Conservation (phyloP, 1,140 invertebrate genomes). For the Chionoecetes opilio region DNA sequence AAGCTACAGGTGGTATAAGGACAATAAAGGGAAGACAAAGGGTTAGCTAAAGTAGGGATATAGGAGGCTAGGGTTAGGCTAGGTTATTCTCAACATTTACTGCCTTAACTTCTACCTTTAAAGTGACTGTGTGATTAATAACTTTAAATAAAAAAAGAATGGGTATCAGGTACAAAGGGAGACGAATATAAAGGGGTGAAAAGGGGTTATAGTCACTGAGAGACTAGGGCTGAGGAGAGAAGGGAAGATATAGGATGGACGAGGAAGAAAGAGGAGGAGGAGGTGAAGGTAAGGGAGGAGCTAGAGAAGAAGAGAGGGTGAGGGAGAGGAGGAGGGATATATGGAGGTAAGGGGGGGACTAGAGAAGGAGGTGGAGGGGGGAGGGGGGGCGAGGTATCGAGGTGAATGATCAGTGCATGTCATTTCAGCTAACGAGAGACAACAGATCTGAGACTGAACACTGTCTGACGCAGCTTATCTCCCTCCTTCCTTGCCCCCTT, state of each 20-base stretch:
- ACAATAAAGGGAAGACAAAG: neutral
- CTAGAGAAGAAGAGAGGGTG: neutral
- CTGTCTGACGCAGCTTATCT: slow-evolving; percentile 1
- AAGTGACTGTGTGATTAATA: too few species aligned
- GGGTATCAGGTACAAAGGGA: neutral
- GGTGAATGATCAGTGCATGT: slow-evolving; percentile 63
- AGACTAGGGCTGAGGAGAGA: neutral
- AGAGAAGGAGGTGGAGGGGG: neutral
- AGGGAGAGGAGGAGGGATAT: neutral
- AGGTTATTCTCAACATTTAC: too few species aligned
- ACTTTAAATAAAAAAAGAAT: neutral
- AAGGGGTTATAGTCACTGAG: too few species aligned
- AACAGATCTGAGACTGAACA: slow-evolving; percentile 62
- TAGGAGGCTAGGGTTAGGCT: neutral
- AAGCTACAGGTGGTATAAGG: too few species aligned
- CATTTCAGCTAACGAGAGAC: slow-evolving; percentile 72
- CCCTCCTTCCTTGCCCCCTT: neutral
- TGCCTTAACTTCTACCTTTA: too few species aligned
- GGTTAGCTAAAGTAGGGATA: neutral
- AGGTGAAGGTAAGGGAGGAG: neutral
- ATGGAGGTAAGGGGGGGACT: neutral
- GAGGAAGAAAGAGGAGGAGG: neutral
- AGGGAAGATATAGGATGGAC: neutral
- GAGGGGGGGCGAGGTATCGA: slow-evolving; percentile 45
- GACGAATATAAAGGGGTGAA: neutral